Evolutionary conservation across 2,113 vertebrate genomes (phyloP), one percentile per base, ranked within the genome.

Genomic region (Fukomys damarensis): DNA sequence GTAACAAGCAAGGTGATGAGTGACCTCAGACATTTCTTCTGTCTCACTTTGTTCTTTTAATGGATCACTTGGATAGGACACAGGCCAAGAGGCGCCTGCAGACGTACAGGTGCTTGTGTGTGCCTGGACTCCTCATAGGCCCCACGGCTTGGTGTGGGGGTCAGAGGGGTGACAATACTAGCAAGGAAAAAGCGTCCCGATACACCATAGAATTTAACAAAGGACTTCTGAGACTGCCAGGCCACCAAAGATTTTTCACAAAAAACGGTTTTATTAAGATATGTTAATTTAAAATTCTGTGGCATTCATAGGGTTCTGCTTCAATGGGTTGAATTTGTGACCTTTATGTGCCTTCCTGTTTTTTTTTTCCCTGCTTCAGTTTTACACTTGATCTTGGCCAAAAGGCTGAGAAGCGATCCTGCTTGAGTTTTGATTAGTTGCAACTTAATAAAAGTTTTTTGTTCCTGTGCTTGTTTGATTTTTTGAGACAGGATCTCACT

Each of bases 361-460:
- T 63, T 77, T 68, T 56, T 82, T 80, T 52, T 19, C 43, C 26
- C 63, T 80, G 72, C 28, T 70, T 87, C 49, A 96, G 94, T 96
- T 94, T 84, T 35, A n/a, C n/a, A n/a, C n/a, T n/a, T n/a, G n/a
- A n/a, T n/a, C n/a, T n/a, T n/a, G n/a, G n/a, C n/a, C n/a, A n/a
- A n/a, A n/a, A n/a, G n/a, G n/a, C n/a, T n/a, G n/a, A n/a, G n/a
- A n/a, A n/a, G n/a, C n/a, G n/a, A n/a, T 52, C 26, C 63, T 80
- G 72, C 28, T 70, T 87, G 58, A 96, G 94, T 96, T 94, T 84
- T 35, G 97, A 52, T 84, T 83, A 92, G 59, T 65, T 28, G 68
- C 52, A 87, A 41, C 38, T 30, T 61, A 80, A 88, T 94, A 82
- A 89, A 61, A 49, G 46, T 49, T 5, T 49, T 49, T 49, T 49